Percentiles rank a stretch among this genome's conserved stretches.
Evolutionary conservation across 2,888 invertebrate genomes (phyloP).

Genomic region (Muscina levida): DNA sequence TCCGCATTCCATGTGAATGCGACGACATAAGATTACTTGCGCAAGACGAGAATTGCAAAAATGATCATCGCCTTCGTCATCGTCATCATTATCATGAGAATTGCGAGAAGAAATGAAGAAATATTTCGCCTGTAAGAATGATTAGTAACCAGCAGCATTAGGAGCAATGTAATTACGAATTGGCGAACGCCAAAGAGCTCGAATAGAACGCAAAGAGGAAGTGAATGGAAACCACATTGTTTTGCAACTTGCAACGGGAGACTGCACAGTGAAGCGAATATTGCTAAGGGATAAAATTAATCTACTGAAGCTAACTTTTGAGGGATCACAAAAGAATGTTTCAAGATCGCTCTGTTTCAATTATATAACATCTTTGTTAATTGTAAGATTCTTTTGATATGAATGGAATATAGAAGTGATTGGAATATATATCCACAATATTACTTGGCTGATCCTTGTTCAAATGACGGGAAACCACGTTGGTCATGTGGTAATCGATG

Average conservation of each 20-base stretch:
- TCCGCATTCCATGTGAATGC: conserved; percentile 76
- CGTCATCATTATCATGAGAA: conserved; percentile 1
- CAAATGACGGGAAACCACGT: too few species aligned
- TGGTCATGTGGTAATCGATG: too few species aligned
- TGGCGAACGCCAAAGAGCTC: conserved; percentile 39
- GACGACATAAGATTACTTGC: conserved; percentile 66
- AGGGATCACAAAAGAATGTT: too few species aligned
- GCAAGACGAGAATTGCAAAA: conserved; percentile 32
- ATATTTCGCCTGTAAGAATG: conserved; percentile 49
- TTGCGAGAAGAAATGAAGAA: conserved; percentile 20
- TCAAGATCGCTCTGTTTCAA: too few species aligned
- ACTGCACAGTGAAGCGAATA: neutral
- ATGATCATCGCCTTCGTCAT: neutral
- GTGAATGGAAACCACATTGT: conserved; percentile 13
- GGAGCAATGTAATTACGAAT: conserved; percentile 25
- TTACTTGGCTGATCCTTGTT: too few species aligned
- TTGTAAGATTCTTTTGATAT: too few species aligned
- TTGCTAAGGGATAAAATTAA: too few species aligned
- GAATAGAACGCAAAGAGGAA: conserved; percentile 26
- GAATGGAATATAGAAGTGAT: too few species aligned
- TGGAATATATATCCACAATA: too few species aligned
- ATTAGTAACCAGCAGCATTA: conserved; percentile 49
- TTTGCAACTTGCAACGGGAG: neutral
- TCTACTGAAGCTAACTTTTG: too few species aligned
- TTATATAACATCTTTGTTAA: too few species aligned